phyloP scores from a whole-genome alignment of 2,888 invertebrate genomes.

The Acrocyrtus sp. region DNA sequence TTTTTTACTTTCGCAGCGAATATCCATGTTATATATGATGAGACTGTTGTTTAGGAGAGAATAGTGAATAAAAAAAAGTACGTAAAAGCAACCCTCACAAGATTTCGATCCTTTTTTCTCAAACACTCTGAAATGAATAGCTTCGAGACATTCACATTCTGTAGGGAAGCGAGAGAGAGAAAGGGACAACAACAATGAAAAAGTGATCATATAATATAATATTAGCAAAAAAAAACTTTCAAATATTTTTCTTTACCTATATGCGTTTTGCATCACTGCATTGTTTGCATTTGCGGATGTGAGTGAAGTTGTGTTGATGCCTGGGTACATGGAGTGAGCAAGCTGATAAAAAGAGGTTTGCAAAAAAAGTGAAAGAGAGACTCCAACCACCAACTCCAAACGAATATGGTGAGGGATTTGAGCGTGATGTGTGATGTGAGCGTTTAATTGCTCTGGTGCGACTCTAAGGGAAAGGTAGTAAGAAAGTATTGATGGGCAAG shows the following conservation, averaged over 20 bases:
- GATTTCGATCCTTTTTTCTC: neutral
- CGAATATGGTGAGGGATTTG: neutral
- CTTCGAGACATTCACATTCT: no score
- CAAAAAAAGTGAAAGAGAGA: neutral
- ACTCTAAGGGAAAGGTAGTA: neutral
- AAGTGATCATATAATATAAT: no score
- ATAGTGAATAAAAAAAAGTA: neutral
- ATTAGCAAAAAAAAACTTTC: neutral
- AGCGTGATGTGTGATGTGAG: neutral
- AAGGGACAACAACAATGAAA: no score
- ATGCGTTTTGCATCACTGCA: neutral
- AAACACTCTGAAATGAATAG: neutral
- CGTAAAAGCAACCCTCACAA: constrained; percentile 19
- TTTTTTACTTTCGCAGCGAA: neutral
- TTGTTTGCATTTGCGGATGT: neutral
- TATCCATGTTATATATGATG: no score
- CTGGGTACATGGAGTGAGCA: neutral
- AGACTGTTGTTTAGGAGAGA: no score
- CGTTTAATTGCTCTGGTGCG: neutral
- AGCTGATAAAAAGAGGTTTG: no score
- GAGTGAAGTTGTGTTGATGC: neutral
- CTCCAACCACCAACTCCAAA: neutral
- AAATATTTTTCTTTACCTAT: neutral
- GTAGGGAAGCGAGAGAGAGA: neutral
- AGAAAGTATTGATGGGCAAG: neutral